Percentiles rank a stretch among this genome's conserved stretches.
Evolutionary conservation across 2,113 vertebrate species (phyloP).

Genomic region (Corythaeola cristata): DNA sequence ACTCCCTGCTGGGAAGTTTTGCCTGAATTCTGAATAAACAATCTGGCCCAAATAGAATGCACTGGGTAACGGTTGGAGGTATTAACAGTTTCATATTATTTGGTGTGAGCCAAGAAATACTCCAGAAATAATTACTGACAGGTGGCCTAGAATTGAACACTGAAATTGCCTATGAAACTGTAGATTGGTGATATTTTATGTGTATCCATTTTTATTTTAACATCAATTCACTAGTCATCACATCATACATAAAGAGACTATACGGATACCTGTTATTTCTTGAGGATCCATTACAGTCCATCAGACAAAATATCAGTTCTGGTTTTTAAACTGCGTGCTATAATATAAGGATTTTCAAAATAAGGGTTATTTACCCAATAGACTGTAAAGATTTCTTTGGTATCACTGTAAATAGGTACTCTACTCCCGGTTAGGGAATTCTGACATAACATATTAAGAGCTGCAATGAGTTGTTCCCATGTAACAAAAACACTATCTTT

Average conservation of each 20-base stretch:
- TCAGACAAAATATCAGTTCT: background rate
- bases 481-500: background rate
- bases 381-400: background rate
- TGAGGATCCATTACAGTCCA: background rate
- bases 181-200: background rate
- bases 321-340: background rate
- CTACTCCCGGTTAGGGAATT: background rate
- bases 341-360: background rate
- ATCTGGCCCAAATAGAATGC: background rate
- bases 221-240: background rate
- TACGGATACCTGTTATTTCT: slow-evolving; percentile 15
- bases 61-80: background rate
- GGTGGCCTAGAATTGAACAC: background rate
- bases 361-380: slow-evolving; percentile 4
- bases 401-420: background rate
- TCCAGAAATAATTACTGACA: background rate
- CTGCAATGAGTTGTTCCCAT: background rate
- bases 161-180: background rate
- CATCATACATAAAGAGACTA: background rate
- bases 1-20: background rate
- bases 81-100: background rate
- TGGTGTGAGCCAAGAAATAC: background rate
- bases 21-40: background rate
- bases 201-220: slow-evolving; percentile 16
- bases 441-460: background rate